Percentiles rank a stretch among this genome's conserved stretches.
phyloP scores from a whole-genome alignment of 35 echinoderm and acorn worm species.

The Ophioderma brevispina region DNA sequence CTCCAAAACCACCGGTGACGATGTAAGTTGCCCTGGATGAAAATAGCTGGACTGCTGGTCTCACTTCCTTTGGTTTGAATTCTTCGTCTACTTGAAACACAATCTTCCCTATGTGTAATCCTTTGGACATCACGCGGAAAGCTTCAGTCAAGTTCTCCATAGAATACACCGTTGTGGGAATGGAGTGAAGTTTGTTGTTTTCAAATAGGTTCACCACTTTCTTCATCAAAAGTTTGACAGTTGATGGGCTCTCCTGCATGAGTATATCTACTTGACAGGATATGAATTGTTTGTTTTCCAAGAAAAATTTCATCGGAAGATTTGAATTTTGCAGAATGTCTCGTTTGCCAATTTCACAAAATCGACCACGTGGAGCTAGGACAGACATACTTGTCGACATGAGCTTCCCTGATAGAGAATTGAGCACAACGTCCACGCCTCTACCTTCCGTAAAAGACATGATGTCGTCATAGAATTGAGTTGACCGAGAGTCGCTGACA shows the following conservation, averaged over 20 bases:
- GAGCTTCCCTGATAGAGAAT: constrained; percentile 46
- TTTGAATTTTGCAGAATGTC: neutral
- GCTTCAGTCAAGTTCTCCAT: constrained; percentile 30
- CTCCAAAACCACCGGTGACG: constrained; percentile 61
- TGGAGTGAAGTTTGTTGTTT: constrained; percentile 30
- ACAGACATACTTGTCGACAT: constrained; percentile 36
- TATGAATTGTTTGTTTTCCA: constrained; percentile 60
- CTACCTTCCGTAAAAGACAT: constrained; percentile 38
- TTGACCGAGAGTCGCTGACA: constrained; percentile 25
- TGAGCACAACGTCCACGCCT: constrained; percentile 71
- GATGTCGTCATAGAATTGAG: constrained; percentile 38
- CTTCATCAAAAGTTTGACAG: constrained; percentile 17
- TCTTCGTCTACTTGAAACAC: constrained; percentile 36
- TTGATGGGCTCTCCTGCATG: constrained; percentile 14
- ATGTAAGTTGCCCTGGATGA: constrained; percentile 77
- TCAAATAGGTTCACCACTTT: constrained; percentile 39
- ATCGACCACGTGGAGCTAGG: constrained; percentile 51
- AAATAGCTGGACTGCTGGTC: constrained; percentile 45
- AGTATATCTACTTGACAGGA: constrained; percentile 66
- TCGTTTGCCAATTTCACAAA: constrained; percentile 37
- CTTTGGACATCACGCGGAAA: constrained; percentile 35
- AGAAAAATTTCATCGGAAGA: constrained; percentile 32
- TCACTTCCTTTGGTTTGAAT: constrained; percentile 49
- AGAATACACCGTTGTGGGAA: constrained; percentile 11
- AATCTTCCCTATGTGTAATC: constrained; percentile 20